Evolutionary conservation across 2,113 vertebrate species (phyloP), one percentile per base, ranked within the genome.

Genomic region (Saccopteryx leptura): DNA sequence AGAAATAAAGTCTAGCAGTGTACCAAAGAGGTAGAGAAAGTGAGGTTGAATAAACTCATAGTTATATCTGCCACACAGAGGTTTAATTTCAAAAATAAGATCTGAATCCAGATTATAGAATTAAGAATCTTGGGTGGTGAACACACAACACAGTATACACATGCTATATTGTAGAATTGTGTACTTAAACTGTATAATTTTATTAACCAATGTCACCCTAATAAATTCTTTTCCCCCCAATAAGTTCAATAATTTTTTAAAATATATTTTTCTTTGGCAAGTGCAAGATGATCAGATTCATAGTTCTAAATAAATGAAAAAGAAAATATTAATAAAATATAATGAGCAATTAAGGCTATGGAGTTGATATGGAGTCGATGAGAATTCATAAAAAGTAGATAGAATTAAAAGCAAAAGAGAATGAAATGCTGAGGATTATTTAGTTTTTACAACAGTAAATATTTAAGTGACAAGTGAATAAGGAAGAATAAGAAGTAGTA

Each of bases 211-310:
- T 39, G 39, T 39, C 39, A 39, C 39, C 39, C 39, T 39, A 39
- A 39, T 39, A 39, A 39, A 39, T 39, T 39, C 39, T 39, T 39
- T 39, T 39, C 39, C 39, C 39, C 39, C 39, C 39, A 39, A 39
- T 39, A 39, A 39, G 39, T 39, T 39, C 39, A 39, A 39, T 39
- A 39, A 39, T 39, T 39, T 39, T 39, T 39, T 39, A 39, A 39
- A 39, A 91, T 74, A 89, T 94, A 74, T 84, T 94, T 96, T 90
- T 90, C 56, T 90, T 87, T 83, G 61, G 54, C 46, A 93, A 87
- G 33, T 74, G 19, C 24, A n/a, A 74, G 46, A 39, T 85, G 54
- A 46, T 23, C 46, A 75, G 68, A 68, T 79, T 92, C 10, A 52
- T 19, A 93, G 68, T 82, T 87, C 19, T 93, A 79, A 93, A 92